phyloP scores from a whole-genome alignment of 2,888 invertebrate genomes.

The Hirtodrosophila cameraria region DNA sequence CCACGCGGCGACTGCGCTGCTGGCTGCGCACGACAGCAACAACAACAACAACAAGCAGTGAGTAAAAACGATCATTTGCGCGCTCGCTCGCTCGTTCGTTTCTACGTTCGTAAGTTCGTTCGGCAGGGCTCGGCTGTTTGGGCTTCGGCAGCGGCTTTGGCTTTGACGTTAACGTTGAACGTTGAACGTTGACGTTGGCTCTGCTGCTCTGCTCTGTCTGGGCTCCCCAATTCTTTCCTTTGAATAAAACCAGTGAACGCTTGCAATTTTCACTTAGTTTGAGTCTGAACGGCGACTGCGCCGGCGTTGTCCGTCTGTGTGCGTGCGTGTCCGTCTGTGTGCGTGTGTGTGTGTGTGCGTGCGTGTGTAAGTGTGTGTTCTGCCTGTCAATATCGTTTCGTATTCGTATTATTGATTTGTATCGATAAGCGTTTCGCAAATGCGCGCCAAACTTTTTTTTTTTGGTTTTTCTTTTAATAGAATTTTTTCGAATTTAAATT shows the following conservation, averaged over 20 bases:
- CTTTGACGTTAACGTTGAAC: too few relatives aligned
- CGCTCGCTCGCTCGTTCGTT: constrained; percentile 13
- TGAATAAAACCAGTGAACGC: constrained; percentile 79
- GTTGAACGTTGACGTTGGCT: too few relatives aligned
- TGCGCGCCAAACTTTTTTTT: constrained; percentile 48
- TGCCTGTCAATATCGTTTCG: constrained; percentile 12
- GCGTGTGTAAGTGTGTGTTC: constrained; percentile 15
- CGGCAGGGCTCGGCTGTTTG: constrained; percentile 43
- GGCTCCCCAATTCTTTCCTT: constrained; percentile 74
- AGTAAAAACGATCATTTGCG: constrained; percentile 17
- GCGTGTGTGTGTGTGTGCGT: constrained; percentile 36
- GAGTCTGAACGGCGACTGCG: constrained; percentile 79
- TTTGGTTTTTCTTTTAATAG: neutral
- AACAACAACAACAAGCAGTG: too few relatives aligned
- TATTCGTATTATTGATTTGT: constrained; percentile 28
- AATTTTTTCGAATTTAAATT: constrained; percentile 3
- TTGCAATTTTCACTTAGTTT: constrained; percentile 82
- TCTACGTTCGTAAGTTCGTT: constrained; percentile 13
- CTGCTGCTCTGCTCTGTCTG: constrained; percentile 18
- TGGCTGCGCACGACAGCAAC: constrained; percentile 20
- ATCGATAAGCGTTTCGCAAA: constrained; percentile 28
- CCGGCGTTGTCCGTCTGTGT: constrained; percentile 45
- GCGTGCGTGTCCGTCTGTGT: constrained; percentile 39
- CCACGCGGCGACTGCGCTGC: constrained; percentile 2
- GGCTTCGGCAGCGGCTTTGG: constrained; percentile 22